Conservation (phyloP, 2,113 vertebrate genomes). For the Ceratotherium simum region DNA sequence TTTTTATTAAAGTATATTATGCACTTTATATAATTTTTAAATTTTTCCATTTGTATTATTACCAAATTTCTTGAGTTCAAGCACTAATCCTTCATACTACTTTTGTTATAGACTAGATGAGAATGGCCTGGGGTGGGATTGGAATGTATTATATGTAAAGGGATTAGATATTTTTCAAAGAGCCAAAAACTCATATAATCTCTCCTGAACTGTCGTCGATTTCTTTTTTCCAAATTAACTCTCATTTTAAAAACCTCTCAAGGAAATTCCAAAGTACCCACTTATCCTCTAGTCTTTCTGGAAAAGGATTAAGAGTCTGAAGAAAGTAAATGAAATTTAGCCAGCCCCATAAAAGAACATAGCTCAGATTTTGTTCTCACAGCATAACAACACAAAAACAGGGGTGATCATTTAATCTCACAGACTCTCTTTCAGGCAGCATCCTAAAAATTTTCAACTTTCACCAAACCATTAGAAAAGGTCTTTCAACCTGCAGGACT, state of each 20-base stretch:
- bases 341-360: neutral
- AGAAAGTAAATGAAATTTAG: conserved; percentile 25
- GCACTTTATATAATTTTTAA: neutral
- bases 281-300: neutral
- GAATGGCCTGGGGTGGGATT: neutral
- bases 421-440: neutral
- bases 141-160: neutral
- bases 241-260: conserved; percentile 20
- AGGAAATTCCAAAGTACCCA: conserved; percentile 34
- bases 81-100: neutral
- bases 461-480: neutral
- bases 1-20: neutral
- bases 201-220: neutral
- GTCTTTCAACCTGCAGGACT: neutral
- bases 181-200: neutral
- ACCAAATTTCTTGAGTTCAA: neutral
- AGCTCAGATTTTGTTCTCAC: neutral
- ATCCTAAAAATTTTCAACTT: neutral
- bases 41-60: neutral
- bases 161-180: conserved; percentile 18
- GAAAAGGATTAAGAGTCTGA: conserved; percentile 27
- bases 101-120: neutral
- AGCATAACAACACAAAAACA: neutral
- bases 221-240: conserved; percentile 29
- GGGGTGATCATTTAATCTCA: neutral